Conservation (phyloP, 2,113 vertebrate species). For the Leptosomus discolor region DNA sequence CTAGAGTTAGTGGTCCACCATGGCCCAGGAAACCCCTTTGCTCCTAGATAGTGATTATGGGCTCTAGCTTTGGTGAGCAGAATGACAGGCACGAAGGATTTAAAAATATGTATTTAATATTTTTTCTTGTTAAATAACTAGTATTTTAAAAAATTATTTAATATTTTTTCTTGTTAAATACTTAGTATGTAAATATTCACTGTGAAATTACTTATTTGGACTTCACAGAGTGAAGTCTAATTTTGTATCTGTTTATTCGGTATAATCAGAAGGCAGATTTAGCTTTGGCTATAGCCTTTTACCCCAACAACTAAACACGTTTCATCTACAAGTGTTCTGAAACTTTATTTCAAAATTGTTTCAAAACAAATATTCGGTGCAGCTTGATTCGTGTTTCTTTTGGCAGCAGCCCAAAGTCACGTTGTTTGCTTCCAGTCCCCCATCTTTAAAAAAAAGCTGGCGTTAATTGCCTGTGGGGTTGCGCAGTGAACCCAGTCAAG, state of each 20-base stretch:
- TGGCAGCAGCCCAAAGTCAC: constrained; percentile 8
- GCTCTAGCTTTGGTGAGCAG: neutral
- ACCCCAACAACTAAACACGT: neutral
- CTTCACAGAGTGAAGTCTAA: neutral
- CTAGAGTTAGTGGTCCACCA: neutral
- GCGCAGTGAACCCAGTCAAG: accelerated
- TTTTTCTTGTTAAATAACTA: neutral
- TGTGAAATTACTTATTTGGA: neutral
- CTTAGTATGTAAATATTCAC: neutral
- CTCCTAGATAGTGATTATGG: neutral
- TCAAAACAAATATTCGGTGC: neutral
- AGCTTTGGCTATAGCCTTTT: neutral
- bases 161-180: neutral
- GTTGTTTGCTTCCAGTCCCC: neutral
- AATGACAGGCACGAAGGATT: neutral
- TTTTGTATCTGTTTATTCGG: neutral
- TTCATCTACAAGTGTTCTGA: neutral
- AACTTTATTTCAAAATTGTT: neutral
- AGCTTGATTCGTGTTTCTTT: neutral
- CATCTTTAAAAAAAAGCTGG: neutral
- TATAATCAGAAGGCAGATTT: neutral
- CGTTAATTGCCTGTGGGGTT: neutral
- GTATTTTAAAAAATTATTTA: neutral
- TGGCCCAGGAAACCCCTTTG: neutral
- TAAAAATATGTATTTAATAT: neutral